Conservation (phyloP, 1,140 invertebrate species). For the Caenorhabditis briggsae region DNA sequence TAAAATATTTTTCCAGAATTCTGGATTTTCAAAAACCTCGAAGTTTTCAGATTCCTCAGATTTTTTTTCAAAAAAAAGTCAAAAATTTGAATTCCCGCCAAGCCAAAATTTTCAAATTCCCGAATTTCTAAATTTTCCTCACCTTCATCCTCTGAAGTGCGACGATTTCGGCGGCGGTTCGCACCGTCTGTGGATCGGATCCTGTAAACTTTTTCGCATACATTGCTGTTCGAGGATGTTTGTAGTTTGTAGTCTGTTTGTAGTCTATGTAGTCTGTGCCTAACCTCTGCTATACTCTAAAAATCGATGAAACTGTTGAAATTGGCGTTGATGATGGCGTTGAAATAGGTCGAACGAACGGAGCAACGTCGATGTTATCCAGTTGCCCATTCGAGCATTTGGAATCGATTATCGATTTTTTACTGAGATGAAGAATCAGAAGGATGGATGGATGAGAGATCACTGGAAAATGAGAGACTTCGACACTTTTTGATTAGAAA, state of each 20-base stretch:
- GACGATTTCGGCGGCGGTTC: conserved; percentile 33
- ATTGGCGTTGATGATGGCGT: conserved; percentile 1
- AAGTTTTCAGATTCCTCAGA: no score
- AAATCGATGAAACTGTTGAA: background rate
- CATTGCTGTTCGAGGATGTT: background rate
- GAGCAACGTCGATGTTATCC: conserved; percentile 29
- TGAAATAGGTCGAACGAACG: background rate
- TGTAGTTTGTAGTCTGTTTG: background rate
- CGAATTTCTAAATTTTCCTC: background rate
- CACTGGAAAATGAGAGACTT: no score
- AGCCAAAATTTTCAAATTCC: no score
- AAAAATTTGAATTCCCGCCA: no score
- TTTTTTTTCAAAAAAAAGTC: no score
- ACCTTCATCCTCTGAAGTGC: conserved; percentile 35
- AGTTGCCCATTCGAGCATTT: conserved; percentile 49
- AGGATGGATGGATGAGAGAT: no score
- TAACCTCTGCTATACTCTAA: conserved; percentile 15
- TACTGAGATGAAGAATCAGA: no score
- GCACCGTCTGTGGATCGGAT: background rate
- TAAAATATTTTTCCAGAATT: no score
- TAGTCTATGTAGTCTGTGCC: background rate
- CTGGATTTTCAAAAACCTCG: no score
- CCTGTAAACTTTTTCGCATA: background rate
- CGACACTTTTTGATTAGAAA: no score
- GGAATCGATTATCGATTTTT: background rate